Evolutionary conservation across 2,888 invertebrate genomes (phyloP).

Genomic region (Myopa testacea): DNA sequence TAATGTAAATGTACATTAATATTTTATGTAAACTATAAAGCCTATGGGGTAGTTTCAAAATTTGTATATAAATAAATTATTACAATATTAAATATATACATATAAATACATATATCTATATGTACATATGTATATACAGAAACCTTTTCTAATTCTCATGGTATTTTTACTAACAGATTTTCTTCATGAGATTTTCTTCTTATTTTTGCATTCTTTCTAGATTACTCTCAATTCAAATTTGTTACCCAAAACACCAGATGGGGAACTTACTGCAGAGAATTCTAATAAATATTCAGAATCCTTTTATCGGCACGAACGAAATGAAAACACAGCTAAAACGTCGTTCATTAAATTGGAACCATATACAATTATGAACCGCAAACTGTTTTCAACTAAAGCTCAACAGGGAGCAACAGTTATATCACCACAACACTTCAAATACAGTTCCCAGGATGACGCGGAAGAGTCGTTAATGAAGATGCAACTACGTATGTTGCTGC

Average conservation of each 20-base stretch:
- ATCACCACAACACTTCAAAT: slow-evolving; percentile 26
- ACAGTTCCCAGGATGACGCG: slow-evolving; percentile 69
- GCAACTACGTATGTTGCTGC: slow-evolving; percentile 77
- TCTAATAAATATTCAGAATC: slow-evolving; percentile 29
- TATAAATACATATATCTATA: too few relatives aligned
- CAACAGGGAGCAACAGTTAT: slow-evolving; percentile 29
- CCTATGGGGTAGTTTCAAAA: too few relatives aligned
- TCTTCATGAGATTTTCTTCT: neutral
- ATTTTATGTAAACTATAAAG: too few relatives aligned
- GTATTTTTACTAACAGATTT: slow-evolving; percentile 23
- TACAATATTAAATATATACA: too few relatives aligned
- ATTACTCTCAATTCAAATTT: slow-evolving; percentile 60
- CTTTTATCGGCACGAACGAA: neutral
- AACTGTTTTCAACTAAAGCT: slow-evolving; percentile 19
- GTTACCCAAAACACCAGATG: slow-evolving; percentile 55
- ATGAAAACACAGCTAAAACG: neutral
- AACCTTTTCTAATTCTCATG: neutral
- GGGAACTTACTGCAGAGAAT: neutral
- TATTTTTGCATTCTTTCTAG: slow-evolving; percentile 43
- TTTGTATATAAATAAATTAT: too few relatives aligned
- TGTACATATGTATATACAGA: too few relatives aligned
- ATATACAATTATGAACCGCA: slow-evolving; percentile 26
- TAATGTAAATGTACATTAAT: too few relatives aligned
- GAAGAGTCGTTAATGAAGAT: slow-evolving; percentile 84
- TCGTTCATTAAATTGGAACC: slow-evolving; percentile 43